Base-by-base conservation (phyloP, 2,113 vertebrate genomes). In the Larimichthys polyactis region DNA sequence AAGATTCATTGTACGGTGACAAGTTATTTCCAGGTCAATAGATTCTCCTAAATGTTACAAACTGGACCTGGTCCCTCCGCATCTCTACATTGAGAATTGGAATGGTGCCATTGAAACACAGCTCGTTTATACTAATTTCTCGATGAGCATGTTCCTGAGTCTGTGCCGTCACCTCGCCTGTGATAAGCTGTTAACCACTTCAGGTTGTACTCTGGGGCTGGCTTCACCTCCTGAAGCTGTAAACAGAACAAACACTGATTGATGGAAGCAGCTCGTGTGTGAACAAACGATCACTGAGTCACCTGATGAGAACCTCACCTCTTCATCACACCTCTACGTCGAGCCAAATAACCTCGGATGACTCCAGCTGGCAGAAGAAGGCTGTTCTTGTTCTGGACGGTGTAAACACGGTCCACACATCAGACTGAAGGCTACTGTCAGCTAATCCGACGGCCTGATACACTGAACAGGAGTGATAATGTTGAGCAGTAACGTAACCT, bases 361-460 rank as follows among this genome's bases (percentile, higher is more conserved):
- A 66, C 62, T 69, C 10, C 4, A 22, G 43, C 17, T 78, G 79
- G 70, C 79, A 65, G 52, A 15, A 20, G 29, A 24, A 14, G 19
- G 11, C 40, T 63, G 57, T 40, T 44, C 49, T 55, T 82, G 60
- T 51, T 73, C 36, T 44, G 75, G n/a, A 44, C 4, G 14, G 15
- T 12, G 10, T 75, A 60, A 78, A 64, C 80, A 64, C 73, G 5
- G 52, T 4, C 63, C 43, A 54, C 76, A 58, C 66, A 57, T 44
- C 60, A 52, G 79, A 32, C 46, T 64, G 69, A 71, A 67, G 49
- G 59, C 75, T 20, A 12, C 62, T 7, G 49, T 40, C 0, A 29
- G 66, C 62, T 84, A 75, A 88, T 77, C 80, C 79, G 66, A 29
- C 5, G 43, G 48, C 65, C 71, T 64, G 65, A 17, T 79, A 19